A percentile compares a stretch with the other conserved stretches of the same genome.
Evolutionary conservation across 92 coral and sea anemone species (phyloP).

Genomic region (Scolanthus callimorphus): DNA sequence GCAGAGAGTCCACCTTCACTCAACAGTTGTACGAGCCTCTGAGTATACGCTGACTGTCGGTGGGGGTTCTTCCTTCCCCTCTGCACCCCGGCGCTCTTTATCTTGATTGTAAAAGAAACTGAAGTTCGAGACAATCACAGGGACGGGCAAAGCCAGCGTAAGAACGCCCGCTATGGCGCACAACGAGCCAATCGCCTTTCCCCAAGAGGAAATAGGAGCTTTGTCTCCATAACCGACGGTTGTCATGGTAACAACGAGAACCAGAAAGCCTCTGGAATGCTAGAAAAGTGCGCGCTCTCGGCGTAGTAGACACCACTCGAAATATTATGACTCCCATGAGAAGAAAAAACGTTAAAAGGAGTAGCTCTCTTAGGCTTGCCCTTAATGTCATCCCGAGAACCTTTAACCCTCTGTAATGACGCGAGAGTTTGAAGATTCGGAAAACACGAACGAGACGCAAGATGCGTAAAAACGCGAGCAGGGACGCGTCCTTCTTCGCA

Average conservation of each 20-base stretch:
- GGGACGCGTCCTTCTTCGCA: constrained; percentile 40
- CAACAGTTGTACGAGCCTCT: not conserved
- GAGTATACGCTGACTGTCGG: not conserved
- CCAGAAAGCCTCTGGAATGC: constrained; percentile 94
- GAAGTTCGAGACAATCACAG: constrained; percentile 85
- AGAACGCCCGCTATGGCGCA: constrained; percentile 93
- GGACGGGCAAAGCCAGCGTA: constrained; percentile 77
- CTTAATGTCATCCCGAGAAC: constrained; percentile 71
- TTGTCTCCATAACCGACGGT: constrained; percentile 66
- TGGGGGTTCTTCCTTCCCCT: not conserved
- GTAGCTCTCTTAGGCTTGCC: constrained; percentile 78
- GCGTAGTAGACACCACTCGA: constrained; percentile 86
- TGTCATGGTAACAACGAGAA: constrained; percentile 91
- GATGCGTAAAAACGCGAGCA: constrained; percentile 68
- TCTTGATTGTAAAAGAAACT: constrained; percentile 82
- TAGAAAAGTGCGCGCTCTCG: constrained; percentile 78
- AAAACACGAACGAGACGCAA: constrained; percentile 80
- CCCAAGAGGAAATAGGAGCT: constrained; percentile 79
- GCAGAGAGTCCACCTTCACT: not conserved
- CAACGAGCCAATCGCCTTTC: constrained; percentile 72
- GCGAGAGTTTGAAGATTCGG: constrained; percentile 83
- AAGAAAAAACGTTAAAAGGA: constrained; percentile 62
- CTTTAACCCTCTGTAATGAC: constrained; percentile 85
- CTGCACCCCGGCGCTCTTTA: constrained; percentile 34
- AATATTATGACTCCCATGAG: constrained; percentile 75